Conservation (phyloP, 2,888 invertebrate genomes). For the Merodon equestris region DNA sequence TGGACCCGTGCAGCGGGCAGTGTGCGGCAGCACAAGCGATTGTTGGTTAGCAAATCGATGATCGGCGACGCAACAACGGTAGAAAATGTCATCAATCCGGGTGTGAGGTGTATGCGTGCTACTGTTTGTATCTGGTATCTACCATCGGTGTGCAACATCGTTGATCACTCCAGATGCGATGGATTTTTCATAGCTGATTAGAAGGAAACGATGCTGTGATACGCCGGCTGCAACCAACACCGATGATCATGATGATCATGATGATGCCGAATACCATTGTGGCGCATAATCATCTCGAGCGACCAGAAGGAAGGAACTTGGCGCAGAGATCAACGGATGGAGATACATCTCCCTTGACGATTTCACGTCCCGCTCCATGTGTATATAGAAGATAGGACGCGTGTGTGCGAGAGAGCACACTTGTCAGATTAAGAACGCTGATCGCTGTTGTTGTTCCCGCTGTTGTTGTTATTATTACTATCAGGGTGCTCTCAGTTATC, state of each 20-base stretch:
- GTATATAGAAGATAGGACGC: slow-evolving; percentile 13
- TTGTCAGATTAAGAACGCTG: slow-evolving; percentile 64
- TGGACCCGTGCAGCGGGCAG: slow-evolving; percentile 6
- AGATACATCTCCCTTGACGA: slow-evolving; percentile 30
- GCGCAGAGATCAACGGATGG: slow-evolving; percentile 46
- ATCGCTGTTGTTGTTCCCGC: slow-evolving; percentile 16
- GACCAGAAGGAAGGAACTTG: slow-evolving; percentile 47
- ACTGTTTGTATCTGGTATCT: slow-evolving; percentile 25
- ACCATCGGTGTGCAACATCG: slow-evolving; percentile 21
- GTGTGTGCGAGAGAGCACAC: slow-evolving; percentile 50
- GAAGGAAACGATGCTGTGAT: slow-evolving; percentile 48
- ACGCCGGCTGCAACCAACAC: slow-evolving; percentile 16
- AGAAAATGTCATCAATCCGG: slow-evolving; percentile 60
- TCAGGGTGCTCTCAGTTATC: slow-evolving; percentile 35
- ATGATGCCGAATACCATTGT: slow-evolving; percentile 1
- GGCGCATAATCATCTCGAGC: slow-evolving; percentile 36
- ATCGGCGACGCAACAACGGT: slow-evolving; percentile 18
- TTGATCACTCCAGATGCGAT: slow-evolving; percentile 55
- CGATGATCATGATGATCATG: slow-evolving; percentile 19
- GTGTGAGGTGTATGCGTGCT: slow-evolving; percentile 30
- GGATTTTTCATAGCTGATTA: slow-evolving; percentile 66
- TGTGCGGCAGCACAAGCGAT: slow-evolving; percentile 27
- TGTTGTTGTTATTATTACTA: too few species aligned
- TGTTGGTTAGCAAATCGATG: slow-evolving; percentile 21
- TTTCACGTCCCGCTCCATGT: neutral